Conservation (phyloP, 2,797 vertebrate genomes). For the Pseudochirops cupreus region DNA sequence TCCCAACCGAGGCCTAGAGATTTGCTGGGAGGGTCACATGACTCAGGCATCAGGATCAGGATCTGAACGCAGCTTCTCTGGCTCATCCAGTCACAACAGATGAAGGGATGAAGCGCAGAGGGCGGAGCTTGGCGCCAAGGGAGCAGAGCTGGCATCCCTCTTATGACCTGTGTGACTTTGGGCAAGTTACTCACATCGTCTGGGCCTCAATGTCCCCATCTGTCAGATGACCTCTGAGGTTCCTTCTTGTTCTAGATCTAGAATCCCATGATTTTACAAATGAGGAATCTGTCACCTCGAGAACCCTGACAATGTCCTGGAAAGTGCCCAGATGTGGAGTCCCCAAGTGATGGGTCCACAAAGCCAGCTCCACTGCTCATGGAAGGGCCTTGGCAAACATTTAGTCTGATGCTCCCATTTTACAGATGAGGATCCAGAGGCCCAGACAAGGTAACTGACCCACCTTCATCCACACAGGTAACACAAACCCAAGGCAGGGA, state of each 20-base stretch:
- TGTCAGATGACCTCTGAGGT: background rate
- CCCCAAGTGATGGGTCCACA: background rate
- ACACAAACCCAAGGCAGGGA: background rate
- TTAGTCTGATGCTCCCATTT: background rate
- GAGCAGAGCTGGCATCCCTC: slow-evolving; percentile 14
- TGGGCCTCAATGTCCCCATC: background rate
- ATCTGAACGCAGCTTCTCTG: background rate
- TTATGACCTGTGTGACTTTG: background rate
- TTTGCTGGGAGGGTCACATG: background rate
- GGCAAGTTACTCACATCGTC: background rate
- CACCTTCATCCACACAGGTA: background rate
- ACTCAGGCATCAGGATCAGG: background rate
- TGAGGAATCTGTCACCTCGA: background rate
- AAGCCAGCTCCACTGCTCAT: background rate
- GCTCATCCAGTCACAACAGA: background rate
- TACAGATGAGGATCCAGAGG: background rate
- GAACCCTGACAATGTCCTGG: background rate
- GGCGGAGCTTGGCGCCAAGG: background rate
- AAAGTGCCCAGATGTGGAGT: background rate
- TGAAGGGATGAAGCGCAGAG: background rate
- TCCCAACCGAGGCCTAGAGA: background rate
- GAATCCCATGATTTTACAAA: background rate
- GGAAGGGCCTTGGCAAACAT: background rate
- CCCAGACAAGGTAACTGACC: background rate
- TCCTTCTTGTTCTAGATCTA: background rate